Evolutionary conservation across 37 sponge, comb jelly and placozoan genomes (phyloP).

Genomic region (Corticium candelabrum): DNA sequence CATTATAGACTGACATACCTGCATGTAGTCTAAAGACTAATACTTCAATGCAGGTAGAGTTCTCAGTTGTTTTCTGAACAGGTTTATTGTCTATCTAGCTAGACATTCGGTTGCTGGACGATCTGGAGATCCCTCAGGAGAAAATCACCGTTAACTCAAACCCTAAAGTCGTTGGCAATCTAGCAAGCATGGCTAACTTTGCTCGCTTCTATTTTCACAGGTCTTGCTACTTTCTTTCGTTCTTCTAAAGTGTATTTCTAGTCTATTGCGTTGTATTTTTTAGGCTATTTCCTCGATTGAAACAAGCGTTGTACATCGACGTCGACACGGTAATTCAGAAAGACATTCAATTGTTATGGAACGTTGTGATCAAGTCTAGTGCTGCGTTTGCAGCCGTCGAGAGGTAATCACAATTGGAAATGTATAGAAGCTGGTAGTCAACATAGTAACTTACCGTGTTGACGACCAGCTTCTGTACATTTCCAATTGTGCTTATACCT

Average conservation of each 20-base stretch:
- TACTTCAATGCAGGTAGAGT: too few relatives aligned
- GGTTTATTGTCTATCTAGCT: too few relatives aligned
- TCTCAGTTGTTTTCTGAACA: too few relatives aligned
- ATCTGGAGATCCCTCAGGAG: neutral
- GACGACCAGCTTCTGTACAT: too few relatives aligned
- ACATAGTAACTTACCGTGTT: too few relatives aligned
- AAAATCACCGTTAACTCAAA: slow-evolving; percentile 6
- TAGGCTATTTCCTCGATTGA: slow-evolving; percentile 27
- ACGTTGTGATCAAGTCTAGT: neutral
- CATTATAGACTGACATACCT: too few relatives aligned
- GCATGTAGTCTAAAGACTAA: too few relatives aligned
- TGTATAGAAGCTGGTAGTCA: too few relatives aligned
- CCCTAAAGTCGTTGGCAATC: slow-evolving; percentile 32
- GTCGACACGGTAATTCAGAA: slow-evolving; percentile 24
- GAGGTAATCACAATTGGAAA: too few relatives aligned
- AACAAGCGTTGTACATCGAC: slow-evolving; percentile 35
- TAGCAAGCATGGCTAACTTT: slow-evolving; percentile 62
- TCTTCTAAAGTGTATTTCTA: neutral
- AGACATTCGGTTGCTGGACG: neutral
- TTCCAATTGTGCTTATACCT: too few relatives aligned
- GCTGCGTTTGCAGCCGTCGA: too few relatives aligned
- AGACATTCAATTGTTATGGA: slow-evolving; percentile 26
- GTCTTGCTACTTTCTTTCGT: neutral
- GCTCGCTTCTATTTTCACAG: slow-evolving; percentile 31
- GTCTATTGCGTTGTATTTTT: neutral